These are phyloP conservation scores for Rhopalosiphum padi DNA, from an alignment of 1,140 invertebrate genomes.

Conservation along the genomic window DNA sequence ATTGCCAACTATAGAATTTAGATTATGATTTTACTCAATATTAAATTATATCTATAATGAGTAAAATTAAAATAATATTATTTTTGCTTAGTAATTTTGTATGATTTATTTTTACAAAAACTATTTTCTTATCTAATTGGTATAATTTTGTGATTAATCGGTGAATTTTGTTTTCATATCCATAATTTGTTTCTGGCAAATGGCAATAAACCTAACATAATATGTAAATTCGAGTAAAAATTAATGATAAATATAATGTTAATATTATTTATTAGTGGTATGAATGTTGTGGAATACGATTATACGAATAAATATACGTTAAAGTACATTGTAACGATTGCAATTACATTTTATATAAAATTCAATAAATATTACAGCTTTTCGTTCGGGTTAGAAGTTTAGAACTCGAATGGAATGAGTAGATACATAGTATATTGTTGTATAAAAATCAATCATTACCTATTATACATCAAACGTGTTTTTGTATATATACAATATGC, in stretches of 20 bases:
- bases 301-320: neutral
- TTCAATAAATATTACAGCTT: neutral
- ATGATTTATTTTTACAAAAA: neutral
- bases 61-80: neutral
- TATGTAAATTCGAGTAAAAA: neutral
- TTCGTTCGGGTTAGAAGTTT: neutral
- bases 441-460: neutral
- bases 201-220: neutral
- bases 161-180: neutral
- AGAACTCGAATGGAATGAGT: neutral
- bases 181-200: neutral
- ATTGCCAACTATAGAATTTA: neutral
- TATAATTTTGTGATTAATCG: neutral
- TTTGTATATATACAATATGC: neutral
- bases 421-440: neutral
- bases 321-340: neutral
- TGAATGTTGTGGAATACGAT: neutral
- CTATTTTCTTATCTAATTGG: slow-evolving; percentile 9
- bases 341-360: neutral
- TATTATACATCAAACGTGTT: neutral
- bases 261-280: neutral
- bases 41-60: neutral
- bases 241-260: neutral
- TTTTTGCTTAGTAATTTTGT: neutral
- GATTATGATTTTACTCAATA: neutral